These are phyloP conservation scores for Drosophila setifemur DNA, from an alignment of 1,140 invertebrate species.

Conservation along the genomic window DNA sequence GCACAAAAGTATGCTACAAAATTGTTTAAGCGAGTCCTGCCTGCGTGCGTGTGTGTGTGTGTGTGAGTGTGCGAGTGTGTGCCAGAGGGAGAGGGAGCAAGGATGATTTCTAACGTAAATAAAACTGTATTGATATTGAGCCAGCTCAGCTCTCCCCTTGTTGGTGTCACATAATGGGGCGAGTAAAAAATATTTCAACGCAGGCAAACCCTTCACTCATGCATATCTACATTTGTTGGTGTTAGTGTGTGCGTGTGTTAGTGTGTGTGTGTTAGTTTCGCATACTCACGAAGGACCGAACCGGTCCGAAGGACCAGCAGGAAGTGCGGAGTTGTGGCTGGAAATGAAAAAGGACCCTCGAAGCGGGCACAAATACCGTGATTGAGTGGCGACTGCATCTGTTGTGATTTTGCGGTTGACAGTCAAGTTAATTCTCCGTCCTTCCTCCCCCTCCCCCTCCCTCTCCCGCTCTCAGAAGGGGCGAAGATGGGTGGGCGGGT, in stretches of 20 bases:
- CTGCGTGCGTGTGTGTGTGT: neutral
- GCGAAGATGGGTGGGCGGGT: neutral
- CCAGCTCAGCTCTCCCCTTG: conserved; percentile 3
- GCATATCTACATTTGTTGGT: conserved; percentile 6
- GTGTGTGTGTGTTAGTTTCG: conserved; percentile 42
- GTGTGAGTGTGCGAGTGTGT: neutral
- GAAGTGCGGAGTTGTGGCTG: neutral
- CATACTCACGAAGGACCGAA: neutral
- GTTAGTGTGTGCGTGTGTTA: neutral
- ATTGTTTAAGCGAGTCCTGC: conserved; percentile 44
- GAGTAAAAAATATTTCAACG: conserved; percentile 64
- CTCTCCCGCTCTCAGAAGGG: neutral
- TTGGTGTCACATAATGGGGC: conserved; percentile 59
- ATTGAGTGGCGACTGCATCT: conserved; percentile 76
- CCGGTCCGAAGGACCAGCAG: neutral
- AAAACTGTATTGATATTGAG: conserved; percentile 70
- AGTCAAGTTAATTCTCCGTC: conserved; percentile 63
- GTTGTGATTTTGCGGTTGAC: conserved; percentile 79
- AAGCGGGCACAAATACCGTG: conserved; percentile 60
- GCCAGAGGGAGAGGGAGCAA: neutral
- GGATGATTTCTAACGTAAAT: conserved; percentile 59
- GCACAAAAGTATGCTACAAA: conserved; percentile 63
- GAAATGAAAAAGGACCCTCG: conserved; percentile 32
- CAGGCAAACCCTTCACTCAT: conserved; percentile 49
- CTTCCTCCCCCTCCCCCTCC: no score